These are phyloP conservation scores for Hypotaenidia philippensis DNA, from an alignment of 2,797 vertebrate genomes.

Conservation along the genomic window DNA sequence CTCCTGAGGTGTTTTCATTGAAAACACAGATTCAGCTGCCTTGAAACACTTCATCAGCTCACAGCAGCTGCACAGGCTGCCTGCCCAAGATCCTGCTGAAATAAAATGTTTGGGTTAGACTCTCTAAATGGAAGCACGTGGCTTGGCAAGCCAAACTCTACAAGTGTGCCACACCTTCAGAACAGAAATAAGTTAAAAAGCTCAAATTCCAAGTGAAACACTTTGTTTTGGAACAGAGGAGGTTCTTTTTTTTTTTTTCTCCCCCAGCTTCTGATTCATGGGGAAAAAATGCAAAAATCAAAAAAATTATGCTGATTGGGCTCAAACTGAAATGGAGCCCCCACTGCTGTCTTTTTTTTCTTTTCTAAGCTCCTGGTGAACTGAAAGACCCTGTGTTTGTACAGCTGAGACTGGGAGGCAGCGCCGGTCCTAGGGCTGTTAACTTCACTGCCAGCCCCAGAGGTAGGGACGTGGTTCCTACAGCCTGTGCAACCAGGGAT, in stretches of 20 bases:
- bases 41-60: neutral
- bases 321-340: neutral
- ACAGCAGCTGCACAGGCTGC: neutral
- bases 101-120: neutral
- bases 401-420: neutral
- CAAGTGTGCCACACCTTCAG: neutral
- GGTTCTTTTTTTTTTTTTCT: neutral
- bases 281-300: neutral
- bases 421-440: neutral
- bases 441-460: neutral
- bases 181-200: neutral
- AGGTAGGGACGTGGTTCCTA: neutral
- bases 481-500: neutral
- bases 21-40: neutral
- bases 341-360: too few relatives aligned
- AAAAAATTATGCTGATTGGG: neutral
- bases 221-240: neutral
- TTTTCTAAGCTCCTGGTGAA: neutral
- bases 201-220: neutral
- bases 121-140: neutral
- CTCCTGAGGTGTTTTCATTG: neutral
- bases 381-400: neutral
- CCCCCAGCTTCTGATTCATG: neutral
- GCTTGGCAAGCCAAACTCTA: neutral
- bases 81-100: rapidly evolving